Evolutionary conservation across 2,888 invertebrate species (phyloP), one percentile per base, ranked within the genome.

Genomic region (Loripinus fragilis): DNA sequence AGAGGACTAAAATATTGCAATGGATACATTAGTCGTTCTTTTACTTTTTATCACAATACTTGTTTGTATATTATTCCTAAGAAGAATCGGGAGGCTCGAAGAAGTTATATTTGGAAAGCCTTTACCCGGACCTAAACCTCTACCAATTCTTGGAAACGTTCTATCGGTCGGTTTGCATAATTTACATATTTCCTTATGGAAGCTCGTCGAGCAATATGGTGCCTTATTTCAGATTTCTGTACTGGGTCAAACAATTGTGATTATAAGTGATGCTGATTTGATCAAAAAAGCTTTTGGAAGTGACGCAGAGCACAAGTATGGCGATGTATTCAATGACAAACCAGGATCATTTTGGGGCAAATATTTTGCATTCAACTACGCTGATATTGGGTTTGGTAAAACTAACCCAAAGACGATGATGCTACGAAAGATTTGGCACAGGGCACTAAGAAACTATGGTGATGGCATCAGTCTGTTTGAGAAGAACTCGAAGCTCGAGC

Each of bases 281-380:
- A 10, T 33, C 12, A 65, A 23, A 35, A 65, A 65, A 23, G 65
- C 65, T 8, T 33, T 65, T 8, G 65, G n/a, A 5, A 65, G 33
- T 23, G 41, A 23, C 10, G 8, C 23, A n/a, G 38, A 38, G 12
- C 38, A 38, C 38, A 38, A 5, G 12, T 65, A 65, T 65, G 65
- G 65, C 23, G 25, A 65, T 17, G 65, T 65, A 3, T 65, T 65
- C 35, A 65, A 65, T 35, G 65, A 65, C 35, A 35, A 28, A 35
- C 35, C 35, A 2, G 35, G 35, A 2, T 35, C 30, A 3, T 65
- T 65, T 17, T 41, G 17, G n/a, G 65, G 65, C 8, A 65, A 65
- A 30, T 65, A 65, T 23, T n/a, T 65, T 38, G 30, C 10, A n/a
- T 65, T 41, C 35, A 20, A 41, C 28, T 23, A n/a, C 12, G 2